Base-by-base conservation (phyloP, 2,113 vertebrate species). In the Centropristis striata region DNA sequence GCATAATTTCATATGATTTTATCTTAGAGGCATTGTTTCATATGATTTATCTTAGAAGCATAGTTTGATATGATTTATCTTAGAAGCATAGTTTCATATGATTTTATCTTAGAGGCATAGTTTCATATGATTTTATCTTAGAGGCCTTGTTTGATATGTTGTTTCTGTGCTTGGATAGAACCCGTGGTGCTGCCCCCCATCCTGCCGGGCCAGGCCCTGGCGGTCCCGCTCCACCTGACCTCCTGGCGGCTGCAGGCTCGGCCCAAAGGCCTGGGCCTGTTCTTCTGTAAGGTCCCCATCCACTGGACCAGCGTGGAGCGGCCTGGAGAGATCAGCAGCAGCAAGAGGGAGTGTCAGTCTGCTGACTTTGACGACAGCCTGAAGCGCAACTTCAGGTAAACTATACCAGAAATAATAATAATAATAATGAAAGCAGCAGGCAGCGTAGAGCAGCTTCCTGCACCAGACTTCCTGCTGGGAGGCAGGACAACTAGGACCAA, bases 221-320 rank as follows among this genome's bases (percentile, higher is more conserved):
- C 98, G 0, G 90, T 99, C 60, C 98, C 98, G 0, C 93, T 99
- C 1, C 98, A 99, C 67, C 95, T 99, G 54, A 99, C 98, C 0
- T 98, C 98, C 13, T 99, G 98, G 98, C 93, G 97, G 41, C 94
- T 99, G 32, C 98, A 99, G 85, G 97, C 97, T 23, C 95, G 98
- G 60, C 98, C 98, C 44, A 97, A 98, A 88, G 97, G 97, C 20
- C 88, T 97, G 87, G 97, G 97, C 1, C 90, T 98, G 37, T 98
- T 99, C 79, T 99, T 99, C 94, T 99, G 97, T 71, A 99, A 99
- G 92, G 91, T 92, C 59, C 98, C 98, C 0, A 97, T 99, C 88
- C 97, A 99, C 69, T 99, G 98, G 98, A 99, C 98, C n/a, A 94
- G 94, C 0, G 97, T 99, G 1, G 96, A 98, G 81, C 95, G 96